These are phyloP conservation scores for Gambusia holbrooki DNA, from an alignment of 2,113 vertebrate species.

Conservation along the genomic window DNA sequence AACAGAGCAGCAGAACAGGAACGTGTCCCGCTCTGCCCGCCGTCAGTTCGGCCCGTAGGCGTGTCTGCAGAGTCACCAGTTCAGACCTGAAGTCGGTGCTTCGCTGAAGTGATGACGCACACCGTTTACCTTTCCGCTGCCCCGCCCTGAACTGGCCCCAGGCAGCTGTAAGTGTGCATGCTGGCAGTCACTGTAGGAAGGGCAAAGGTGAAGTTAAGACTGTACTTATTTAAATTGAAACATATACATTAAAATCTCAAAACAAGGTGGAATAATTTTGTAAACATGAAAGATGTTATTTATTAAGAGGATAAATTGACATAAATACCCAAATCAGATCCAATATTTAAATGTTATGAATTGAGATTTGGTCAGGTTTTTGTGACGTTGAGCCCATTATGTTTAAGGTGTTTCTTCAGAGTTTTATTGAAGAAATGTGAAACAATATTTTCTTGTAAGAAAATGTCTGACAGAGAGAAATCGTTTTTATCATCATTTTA, in stretches of 20 bases:
- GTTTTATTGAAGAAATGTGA: background rate
- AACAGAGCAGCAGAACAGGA: background rate
- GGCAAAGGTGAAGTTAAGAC: constrained; percentile 11
- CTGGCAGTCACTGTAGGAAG: background rate
- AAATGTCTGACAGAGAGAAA: background rate
- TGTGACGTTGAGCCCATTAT: background rate
- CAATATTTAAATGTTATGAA: too few species aligned
- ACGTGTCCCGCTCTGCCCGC: constrained; percentile 17
- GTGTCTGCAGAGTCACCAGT: constrained; percentile 26
- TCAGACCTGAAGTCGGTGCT: constrained; percentile 23
- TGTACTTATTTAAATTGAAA: background rate
- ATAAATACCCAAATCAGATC: too few species aligned
- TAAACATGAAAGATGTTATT: too few species aligned
- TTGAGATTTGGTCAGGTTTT: too few species aligned
- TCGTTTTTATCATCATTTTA: background rate
- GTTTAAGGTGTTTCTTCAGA: background rate
- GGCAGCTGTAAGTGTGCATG: background rate
- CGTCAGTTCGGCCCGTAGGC: background rate
- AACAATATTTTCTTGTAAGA: background rate
- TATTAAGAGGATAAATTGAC: too few species aligned
- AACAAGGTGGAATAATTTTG: background rate
- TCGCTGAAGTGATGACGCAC: constrained; percentile 5
- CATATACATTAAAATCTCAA: background rate
- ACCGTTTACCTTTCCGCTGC: constrained; percentile 18
- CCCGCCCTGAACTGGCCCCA: constrained; percentile 29